Evolutionary conservation across 92 coral and sea anemone genomes (phyloP), one percentile per base, ranked within the genome.

Genomic region (Zoanthus sociatus): DNA sequence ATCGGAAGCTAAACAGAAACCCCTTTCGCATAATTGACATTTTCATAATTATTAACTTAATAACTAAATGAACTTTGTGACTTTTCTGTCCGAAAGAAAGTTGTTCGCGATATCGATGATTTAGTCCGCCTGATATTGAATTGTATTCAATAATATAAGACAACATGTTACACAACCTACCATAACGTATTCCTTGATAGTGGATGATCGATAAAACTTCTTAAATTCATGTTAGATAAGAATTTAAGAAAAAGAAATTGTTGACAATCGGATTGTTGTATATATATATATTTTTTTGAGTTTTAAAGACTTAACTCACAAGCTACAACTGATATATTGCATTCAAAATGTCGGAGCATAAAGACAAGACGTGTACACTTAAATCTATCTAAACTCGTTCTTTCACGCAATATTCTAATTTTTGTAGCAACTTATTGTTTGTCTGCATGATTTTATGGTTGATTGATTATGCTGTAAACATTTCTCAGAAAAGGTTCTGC

Each of bases 401-500:
- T 53, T 53, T 53, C 58, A 53, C 58, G 58, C 70, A 63, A 63
- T 18, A 63, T 18, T 63, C 6, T 63, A 18, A 63, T 8, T 18
- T 16, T 63, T 63, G 70, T 16, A 1, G 70, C 3, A 63, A 30
- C 18, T 0, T 16, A 16, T 16, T 63, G 70, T 53, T 16, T 30
- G 26, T 18, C 21, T 16, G 21, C 9, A 30, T 20, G 37, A 67
- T 20, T 67, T 30, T 67, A 75, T 47, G 30, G 60, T 48, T 30
- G 79, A 76, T 46, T 33, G 30, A 50, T 20, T 17, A 75, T 7
- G 58, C 30, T 30, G 58, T 61, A 61, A 63, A 63, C 84, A 61
- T 42, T 79, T 79, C 84, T 79, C 37, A 63, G 84, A 79, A 79
- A 79, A 13, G 84, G 72, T 79, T 61, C 32, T 17, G 73, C 73